Percentiles rank a stretch among this genome's conserved stretches.
Evolutionary conservation across 2,888 invertebrate species (phyloP).

Genomic region (Patella caerulea): DNA sequence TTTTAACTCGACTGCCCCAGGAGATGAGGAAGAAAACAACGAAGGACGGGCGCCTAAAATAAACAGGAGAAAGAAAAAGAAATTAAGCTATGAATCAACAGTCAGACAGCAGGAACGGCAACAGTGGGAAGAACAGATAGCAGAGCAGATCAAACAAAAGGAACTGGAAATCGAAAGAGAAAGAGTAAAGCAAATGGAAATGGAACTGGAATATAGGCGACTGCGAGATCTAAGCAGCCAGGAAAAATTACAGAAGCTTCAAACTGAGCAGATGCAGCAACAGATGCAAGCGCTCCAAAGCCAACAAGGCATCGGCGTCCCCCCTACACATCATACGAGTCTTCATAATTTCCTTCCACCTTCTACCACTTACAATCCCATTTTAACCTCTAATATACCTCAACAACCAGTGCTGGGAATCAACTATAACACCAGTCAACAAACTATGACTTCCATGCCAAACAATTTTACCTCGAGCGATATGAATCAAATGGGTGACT

Average conservation of each 20-base stretch:
- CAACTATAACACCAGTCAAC: neutral
- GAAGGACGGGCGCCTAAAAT: slow-evolving; percentile 42
- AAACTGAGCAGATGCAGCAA: slow-evolving; percentile 46
- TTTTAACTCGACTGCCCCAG: slow-evolving; percentile 6
- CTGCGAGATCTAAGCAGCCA: slow-evolving; percentile 50
- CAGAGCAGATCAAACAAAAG: slow-evolving; percentile 42
- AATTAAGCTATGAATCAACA: slow-evolving; percentile 44
- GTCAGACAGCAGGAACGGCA: slow-evolving; percentile 42
- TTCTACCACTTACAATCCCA: neutral
- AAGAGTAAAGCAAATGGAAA: slow-evolving; percentile 47
- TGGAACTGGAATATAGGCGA: slow-evolving; percentile 52
- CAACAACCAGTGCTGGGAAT: slow-evolving; percentile 22
- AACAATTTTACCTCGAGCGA: slow-evolving; percentile 45
- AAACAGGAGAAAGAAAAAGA: slow-evolving; percentile 49
- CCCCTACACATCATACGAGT: slow-evolving; percentile 41
- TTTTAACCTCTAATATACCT: neutral
- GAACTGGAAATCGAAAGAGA: slow-evolving; percentile 54
- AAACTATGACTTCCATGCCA: slow-evolving; percentile 35
- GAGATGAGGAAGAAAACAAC: neutral
- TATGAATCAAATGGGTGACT: slow-evolving; percentile 41
- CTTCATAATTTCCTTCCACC: slow-evolving; percentile 23
- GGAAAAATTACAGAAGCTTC: slow-evolving; percentile 49
- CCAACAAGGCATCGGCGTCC: slow-evolving; percentile 47
- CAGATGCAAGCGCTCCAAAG: slow-evolving; percentile 35
- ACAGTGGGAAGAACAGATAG: slow-evolving; percentile 33